Conservation (phyloP, 2,113 vertebrate genomes). For the Actenoides lindsayi region DNA sequence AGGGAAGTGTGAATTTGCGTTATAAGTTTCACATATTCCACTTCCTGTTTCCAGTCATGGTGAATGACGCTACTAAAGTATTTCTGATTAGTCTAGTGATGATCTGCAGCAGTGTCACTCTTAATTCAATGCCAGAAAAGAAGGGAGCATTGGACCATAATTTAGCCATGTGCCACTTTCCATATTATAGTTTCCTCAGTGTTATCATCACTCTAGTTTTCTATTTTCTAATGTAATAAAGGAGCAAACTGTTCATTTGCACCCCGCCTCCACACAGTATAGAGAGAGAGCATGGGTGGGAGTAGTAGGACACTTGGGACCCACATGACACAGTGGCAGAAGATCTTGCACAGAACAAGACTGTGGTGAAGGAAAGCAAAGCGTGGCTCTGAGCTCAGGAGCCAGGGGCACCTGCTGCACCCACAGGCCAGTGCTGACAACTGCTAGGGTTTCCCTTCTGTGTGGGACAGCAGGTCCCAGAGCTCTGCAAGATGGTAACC, state of each 20-base stretch:
- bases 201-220: background rate
- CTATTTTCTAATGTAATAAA: background rate
- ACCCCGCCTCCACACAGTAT: background rate
- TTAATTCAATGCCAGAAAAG: background rate
- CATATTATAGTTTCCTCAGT: background rate
- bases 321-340: accelerated
- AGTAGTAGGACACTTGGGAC: background rate
- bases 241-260: background rate
- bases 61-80: background rate
- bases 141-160: background rate
- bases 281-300: background rate
- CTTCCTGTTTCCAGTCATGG: background rate
- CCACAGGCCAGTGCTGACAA: background rate
- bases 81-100: background rate
- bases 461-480: background rate
- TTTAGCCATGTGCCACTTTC: background rate
- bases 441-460: background rate
- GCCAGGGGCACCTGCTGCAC: background rate
- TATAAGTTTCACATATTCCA: background rate
- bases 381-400: background rate
- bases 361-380: background rate
- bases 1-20: background rate
- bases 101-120: accelerated
- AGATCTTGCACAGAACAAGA: background rate
- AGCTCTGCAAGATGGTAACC: background rate